These are phyloP conservation scores for Coluber constrictor DNA, from an alignment of 2,797 vertebrate species.

Conservation along the genomic window DNA sequence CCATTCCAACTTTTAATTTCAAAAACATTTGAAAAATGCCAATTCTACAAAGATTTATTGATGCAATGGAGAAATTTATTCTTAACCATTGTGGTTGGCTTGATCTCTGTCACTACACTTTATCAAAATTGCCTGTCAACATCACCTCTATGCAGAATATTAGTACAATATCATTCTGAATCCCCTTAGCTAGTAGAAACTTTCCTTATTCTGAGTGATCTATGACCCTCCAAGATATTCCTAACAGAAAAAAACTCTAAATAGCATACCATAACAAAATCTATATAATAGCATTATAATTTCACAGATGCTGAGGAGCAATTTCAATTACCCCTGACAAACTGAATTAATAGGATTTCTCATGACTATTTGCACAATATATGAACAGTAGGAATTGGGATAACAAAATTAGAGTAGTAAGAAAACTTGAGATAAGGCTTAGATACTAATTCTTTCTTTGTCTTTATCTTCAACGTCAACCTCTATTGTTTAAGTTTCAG, in stretches of 20 bases:
- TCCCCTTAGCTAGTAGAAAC: background rate
- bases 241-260: background rate
- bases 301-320: background rate
- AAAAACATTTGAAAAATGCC: background rate
- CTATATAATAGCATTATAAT: background rate
- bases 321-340: background rate
- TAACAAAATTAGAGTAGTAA: background rate
- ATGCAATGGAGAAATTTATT: background rate
- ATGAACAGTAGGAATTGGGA: background rate
- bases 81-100: background rate
- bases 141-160: background rate
- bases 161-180: background rate
- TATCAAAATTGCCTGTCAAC: background rate
- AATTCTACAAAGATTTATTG: background rate
- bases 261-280: background rate
- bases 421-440: background rate
- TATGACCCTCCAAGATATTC: background rate
- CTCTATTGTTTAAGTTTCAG: background rate
- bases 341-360: background rate
- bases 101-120: background rate
- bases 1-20: background rate
- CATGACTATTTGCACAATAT: background rate
- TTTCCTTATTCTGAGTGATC: background rate
- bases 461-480: background rate
- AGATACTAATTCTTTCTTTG: background rate